Base-by-base conservation (phyloP, 2,113 vertebrate genomes). In the Tyrannus savana region DNA sequence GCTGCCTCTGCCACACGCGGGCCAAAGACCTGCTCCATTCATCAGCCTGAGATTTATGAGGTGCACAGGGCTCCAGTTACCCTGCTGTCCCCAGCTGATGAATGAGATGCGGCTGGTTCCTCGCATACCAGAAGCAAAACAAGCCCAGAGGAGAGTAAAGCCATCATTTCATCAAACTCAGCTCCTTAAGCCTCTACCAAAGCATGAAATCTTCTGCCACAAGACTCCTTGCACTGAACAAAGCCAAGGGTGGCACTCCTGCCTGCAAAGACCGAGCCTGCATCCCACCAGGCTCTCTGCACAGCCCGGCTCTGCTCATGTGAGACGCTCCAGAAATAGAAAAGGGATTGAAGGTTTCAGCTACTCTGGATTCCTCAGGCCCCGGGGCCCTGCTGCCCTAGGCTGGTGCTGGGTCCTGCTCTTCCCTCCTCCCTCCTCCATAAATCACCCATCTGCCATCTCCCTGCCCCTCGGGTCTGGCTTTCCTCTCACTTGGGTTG, bases 241-340 rank as follows among this genome's bases (percentile, higher is more conserved):
- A 89, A 82, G 37, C 19, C 4, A 2, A 28, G 44, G 55, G 31
- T 83, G 37, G 3, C 35, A 41, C 60, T 81, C 14, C 27, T 66
- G 71, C 50, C 35, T 2, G 1, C 0, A 1, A 22, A 50, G 39
- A 39, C 68, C 60, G 44, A 84, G 72, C 50, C 52, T 64, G 55
- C 0, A 0, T 44, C 83, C 66, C 6, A 1, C 63, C 87, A 89
- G 60, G 31, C 53, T 10, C 90, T 74, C 85, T 27, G 50, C 71
- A 49, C 33, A 28, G 55, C 35, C 42, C 0, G 0, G 73, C 84
- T 93, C 75, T 55, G 41, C 50, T 87, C 86, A 92, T 90, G 56
- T 64, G 82, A 91, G 92, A 56, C 10, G 5, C 95, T 93, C 95
- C 92, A 95, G 90, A 96, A 97, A 97, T 96, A 97, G 96, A 96